phyloP scores from a whole-genome alignment of 2,113 vertebrate genomes.

The Colossoma macropomum region DNA sequence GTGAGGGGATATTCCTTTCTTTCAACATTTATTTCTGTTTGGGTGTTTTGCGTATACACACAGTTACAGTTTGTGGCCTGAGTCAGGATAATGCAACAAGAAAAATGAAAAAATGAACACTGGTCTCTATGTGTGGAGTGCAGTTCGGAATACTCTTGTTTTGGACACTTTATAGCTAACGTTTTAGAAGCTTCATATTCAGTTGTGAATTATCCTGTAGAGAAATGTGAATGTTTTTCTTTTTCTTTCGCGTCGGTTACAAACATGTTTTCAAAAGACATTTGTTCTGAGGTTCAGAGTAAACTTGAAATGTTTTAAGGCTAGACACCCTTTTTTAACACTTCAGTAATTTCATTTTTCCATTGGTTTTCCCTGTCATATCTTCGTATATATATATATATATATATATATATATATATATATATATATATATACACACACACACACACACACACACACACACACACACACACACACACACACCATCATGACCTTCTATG shows the following conservation, averaged over 20 bases:
- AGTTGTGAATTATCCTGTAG: constrained; percentile 35
- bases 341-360: not conserved
- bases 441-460: too few relatives aligned
- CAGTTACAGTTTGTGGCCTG: constrained; percentile 27
- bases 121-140: constrained; percentile 36
- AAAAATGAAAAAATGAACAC: constrained; percentile 29
- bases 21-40: constrained; percentile 9
- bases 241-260: constrained; percentile 25
- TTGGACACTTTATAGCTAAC: constrained; percentile 21
- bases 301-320: constrained; percentile 35
- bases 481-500: constrained; percentile 15
- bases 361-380: not conserved
- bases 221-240: constrained; percentile 29
- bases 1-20: constrained; percentile 66
- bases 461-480: too few relatives aligned
- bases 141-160: constrained; percentile 23
- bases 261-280: not conserved
- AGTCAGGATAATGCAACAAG: constrained; percentile 25
- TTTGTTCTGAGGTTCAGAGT: constrained; percentile 29
- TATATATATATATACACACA: too few relatives aligned
- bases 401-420: too few relatives aligned
- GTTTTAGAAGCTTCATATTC: constrained; percentile 17
- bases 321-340: constrained; percentile 16
- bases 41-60: constrained; percentile 8
- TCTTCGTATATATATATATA: too few relatives aligned